Evolutionary conservation across 2,888 invertebrate genomes (phyloP).

Genomic region (Coremacera marginata): DNA sequence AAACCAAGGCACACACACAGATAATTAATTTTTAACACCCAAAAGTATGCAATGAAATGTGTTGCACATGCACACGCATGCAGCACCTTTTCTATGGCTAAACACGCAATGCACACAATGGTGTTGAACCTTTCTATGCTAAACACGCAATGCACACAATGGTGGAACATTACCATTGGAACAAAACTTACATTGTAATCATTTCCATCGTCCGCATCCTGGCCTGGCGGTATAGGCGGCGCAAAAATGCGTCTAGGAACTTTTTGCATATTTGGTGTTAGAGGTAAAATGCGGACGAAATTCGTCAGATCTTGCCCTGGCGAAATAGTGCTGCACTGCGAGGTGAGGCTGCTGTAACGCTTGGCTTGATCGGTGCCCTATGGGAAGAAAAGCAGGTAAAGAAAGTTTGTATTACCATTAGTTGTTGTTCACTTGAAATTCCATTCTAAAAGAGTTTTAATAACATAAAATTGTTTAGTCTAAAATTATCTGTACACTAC

Average conservation of each 20-base stretch:
- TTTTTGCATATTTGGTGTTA: conserved; percentile 70
- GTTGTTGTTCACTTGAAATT: too few relatives aligned
- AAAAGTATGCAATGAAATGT: background rate
- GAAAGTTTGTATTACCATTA: too few relatives aligned
- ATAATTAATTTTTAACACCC: background rate
- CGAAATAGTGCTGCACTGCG: conserved; percentile 82
- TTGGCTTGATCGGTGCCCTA: conserved; percentile 86
- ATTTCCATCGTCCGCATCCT: conserved; percentile 68
- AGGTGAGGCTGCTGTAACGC: conserved; percentile 84
- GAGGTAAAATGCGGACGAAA: conserved; percentile 79
- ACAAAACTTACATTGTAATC: conserved; percentile 70
- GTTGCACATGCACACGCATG: too few relatives aligned
- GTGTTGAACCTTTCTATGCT: too few relatives aligned
- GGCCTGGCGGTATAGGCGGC: conserved; percentile 76
- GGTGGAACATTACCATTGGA: too few relatives aligned
- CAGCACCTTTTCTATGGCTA: too few relatives aligned
- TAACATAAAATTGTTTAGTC: too few relatives aligned
- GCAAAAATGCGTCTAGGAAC: conserved; percentile 72
- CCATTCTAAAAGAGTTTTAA: too few relatives aligned
- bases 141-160: too few relatives aligned
- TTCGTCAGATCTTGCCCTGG: conserved; percentile 72
- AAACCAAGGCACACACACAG: conserved; percentile 21
- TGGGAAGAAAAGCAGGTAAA: background rate
- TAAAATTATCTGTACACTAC: too few relatives aligned
- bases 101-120: background rate